These are phyloP conservation scores for Antrozous pallidus DNA, from an alignment of 2,797 vertebrate species.

Conservation along the genomic window DNA sequence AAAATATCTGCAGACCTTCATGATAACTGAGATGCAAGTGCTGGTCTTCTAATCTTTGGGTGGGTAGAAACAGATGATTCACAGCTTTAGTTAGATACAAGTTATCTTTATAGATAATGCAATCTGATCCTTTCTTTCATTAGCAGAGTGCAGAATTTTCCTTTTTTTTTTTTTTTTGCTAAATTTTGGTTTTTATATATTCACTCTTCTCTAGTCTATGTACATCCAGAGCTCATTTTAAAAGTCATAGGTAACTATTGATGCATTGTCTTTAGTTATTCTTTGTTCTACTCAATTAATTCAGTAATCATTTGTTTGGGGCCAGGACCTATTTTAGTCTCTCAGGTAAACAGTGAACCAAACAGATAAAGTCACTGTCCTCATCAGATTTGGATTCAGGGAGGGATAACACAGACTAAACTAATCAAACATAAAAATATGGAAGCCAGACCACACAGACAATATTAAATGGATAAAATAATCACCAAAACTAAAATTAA, in stretches of 20 bases:
- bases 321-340: background rate
- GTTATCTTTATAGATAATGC: background rate
- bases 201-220: background rate
- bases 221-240: background rate
- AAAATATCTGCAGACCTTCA: background rate
- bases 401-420: background rate
- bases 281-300: background rate
- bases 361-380: background rate
- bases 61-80: background rate
- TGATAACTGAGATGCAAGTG: background rate
- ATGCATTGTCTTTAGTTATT: background rate
- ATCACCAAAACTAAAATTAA: background rate
- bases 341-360: background rate
- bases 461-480: background rate
- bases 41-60: background rate
- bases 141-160: background rate
- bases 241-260: background rate
- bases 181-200: background rate
- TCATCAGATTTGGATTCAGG: background rate
- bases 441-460: background rate
- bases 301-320: background rate
- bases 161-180: background rate
- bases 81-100: background rate
- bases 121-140: background rate
- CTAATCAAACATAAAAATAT: background rate